Evolutionary conservation across 2,888 invertebrate species (phyloP).

Genomic region (Acanthosoma haemorrhoidale): DNA sequence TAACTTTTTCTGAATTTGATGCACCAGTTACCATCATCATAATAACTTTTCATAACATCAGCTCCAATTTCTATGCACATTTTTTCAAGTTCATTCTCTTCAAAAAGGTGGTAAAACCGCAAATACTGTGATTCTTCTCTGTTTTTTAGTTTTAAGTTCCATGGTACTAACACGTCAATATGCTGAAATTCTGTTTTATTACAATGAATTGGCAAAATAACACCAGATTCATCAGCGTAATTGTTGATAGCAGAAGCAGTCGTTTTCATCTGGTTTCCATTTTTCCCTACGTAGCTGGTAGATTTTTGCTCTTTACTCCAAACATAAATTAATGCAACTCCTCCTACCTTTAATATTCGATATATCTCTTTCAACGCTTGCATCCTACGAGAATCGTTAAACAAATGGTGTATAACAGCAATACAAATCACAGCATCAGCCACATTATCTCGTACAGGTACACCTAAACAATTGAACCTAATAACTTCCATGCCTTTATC

Average conservation of each 20-base stretch:
- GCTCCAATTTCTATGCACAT: slow-evolving; percentile 56
- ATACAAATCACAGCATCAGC: slow-evolving; percentile 86
- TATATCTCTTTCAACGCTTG: slow-evolving; percentile 70
- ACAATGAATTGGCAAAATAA: slow-evolving; percentile 70
- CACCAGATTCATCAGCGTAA: not conserved
- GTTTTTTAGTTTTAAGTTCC: slow-evolving; percentile 63
- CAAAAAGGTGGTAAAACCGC: slow-evolving; percentile 91
- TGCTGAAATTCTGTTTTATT: slow-evolving; percentile 86
- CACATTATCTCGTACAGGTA: slow-evolving; percentile 62
- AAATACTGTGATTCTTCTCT: slow-evolving; percentile 53
- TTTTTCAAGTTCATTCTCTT: slow-evolving; percentile 68
- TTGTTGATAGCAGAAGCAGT: not conserved
- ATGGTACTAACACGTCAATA: slow-evolving; percentile 90
- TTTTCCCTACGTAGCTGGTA: slow-evolving; percentile 52
- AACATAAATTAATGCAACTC: slow-evolving; percentile 81
- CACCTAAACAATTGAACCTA: slow-evolving; percentile 66
- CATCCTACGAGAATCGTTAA: slow-evolving; percentile 69
- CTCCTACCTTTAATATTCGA: slow-evolving; percentile 62
- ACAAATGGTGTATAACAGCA: slow-evolving; percentile 94
- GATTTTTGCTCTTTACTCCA: slow-evolving; percentile 93
- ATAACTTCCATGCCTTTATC: slow-evolving; percentile 61
- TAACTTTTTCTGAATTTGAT: slow-evolving; percentile 63
- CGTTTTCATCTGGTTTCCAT: slow-evolving; percentile 45
- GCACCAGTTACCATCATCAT: slow-evolving; percentile 97
- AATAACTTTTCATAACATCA: slow-evolving; percentile 64